phyloP scores from a whole-genome alignment of 2,797 vertebrate genomes.

The Sphaeramia orbicularis region DNA sequence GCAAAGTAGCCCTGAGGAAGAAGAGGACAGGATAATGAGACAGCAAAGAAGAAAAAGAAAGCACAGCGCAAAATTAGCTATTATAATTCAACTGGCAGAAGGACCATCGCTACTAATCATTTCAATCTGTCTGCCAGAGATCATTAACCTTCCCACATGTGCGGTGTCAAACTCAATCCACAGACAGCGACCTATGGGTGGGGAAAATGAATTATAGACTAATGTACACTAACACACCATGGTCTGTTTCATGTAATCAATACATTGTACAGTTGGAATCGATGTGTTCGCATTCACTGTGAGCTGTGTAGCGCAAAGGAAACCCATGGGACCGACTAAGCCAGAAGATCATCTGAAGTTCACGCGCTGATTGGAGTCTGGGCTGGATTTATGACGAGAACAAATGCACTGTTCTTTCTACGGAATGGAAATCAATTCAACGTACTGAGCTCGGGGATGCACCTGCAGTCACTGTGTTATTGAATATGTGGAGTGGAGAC shows the following conservation, averaged over 20 bases:
- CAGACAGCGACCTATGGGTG: not conserved
- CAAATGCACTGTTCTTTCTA: not conserved
- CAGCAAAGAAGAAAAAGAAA: not conserved
- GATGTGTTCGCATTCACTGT: not conserved
- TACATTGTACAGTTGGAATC: not conserved
- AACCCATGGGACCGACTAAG: slow-evolving; percentile 2
- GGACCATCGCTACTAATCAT: slow-evolving; percentile 2
- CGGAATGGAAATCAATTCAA: slow-evolving; percentile 3
- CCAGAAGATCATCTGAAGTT: slow-evolving; percentile 16
- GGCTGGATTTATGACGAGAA: not conserved
- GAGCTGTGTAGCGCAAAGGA: not conserved
- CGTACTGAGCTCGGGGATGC: not conserved
- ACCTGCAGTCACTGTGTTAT: not conserved
- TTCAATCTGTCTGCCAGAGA: not conserved
- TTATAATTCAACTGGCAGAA: not conserved
- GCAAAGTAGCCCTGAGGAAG: slow-evolving; percentile 90
- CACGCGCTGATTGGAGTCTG: not conserved
- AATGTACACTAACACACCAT: not conserved
- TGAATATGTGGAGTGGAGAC: not conserved
- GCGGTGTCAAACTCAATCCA: slow-evolving; percentile 3
- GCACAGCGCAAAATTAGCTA: not conserved
- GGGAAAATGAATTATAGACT: slow-evolving; percentile 16
- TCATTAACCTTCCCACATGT: not conserved
- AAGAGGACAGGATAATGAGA: not conserved
- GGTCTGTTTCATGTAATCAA: slow-evolving; percentile 7